Evolutionary conservation across 1,140 invertebrate genomes (phyloP).

Genomic region (Drusus annulatus): DNA sequence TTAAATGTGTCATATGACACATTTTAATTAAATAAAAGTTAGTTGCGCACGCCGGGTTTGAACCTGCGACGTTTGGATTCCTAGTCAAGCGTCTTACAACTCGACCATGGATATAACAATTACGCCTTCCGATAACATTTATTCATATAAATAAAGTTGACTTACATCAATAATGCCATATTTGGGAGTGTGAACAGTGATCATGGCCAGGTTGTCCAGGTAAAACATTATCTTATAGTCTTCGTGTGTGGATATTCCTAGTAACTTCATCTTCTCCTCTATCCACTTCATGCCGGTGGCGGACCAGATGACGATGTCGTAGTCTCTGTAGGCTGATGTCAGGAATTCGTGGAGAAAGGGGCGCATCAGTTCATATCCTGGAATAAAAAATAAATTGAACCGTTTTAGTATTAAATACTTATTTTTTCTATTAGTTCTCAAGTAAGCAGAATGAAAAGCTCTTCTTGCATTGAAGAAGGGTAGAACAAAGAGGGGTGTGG

Average conservation of each 20-base stretch:
- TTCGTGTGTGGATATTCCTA: slow-evolving; percentile 87
- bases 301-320: slow-evolving; percentile 94
- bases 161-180: slow-evolving; percentile 92
- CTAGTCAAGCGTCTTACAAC: no score
- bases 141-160: slow-evolving; percentile 49
- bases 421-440: no score
- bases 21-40: no score
- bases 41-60: no score
- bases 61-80: no score
- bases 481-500: no score
- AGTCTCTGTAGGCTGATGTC: slow-evolving; percentile 89
- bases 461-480: no score
- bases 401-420: no score
- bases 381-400: not conserved
- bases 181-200: slow-evolving; percentile 89
- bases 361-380: slow-evolving; percentile 90
- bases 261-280: slow-evolving; percentile 95
- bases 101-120: no score
- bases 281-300: slow-evolving; percentile 99
- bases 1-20: no score
- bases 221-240: slow-evolving; percentile 96
- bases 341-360: slow-evolving; percentile 97
- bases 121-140: no score
- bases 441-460: no score
- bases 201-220: slow-evolving; percentile 94